Base-by-base conservation (phyloP, 2,888 invertebrate species). In the Pollenia angustigena region DNA sequence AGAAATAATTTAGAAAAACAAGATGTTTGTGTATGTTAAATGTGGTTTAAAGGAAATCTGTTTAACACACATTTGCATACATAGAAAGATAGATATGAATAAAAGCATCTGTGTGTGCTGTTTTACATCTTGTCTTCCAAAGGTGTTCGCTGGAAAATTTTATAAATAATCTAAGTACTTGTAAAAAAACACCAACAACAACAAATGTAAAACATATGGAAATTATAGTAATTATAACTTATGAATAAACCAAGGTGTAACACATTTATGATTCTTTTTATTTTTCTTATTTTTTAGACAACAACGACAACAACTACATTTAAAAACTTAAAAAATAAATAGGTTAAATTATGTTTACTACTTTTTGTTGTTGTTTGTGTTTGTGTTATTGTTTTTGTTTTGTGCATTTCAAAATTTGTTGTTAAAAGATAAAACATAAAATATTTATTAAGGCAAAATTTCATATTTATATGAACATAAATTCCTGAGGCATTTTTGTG, bases 201-300 rank as follows among this genome's bases (percentile, higher is more conserved):
- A 46, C 58, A 82, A 46, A 81, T 44, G 60, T 60, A 68, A 69
- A 71, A 42, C 54, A 69, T 71, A 69, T 64, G 69, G 12, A 62
- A 60, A 82, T 76, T 69, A 62, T 46, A 46, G 52, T 54, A 82
- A 82, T 82, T 75, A 82, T 46, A 82, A 82, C 12, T 76, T 62
- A 32, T 40, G 64, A 74, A 74, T 72, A 74, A 40, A 6, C 32
- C 6, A 32, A 60, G 71, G 48, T 81, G 50, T 69, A 82, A 76
- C 52, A 40, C n/a, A 76, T 82, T 69, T 76, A 69, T 18, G 48
- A 48, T 71, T 64, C n/a, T 44, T 60, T 50, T 60, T 50, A 9
- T 48, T 32, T 32, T 32, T 32, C 6, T 32, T 32, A 32, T 32
- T 32, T 58, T 40, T 58, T 58, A 66, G 50, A 14, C 46, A 75